Evolutionary conservation across 2,797 vertebrate genomes (phyloP).

Genomic region (Myotis myotis): DNA sequence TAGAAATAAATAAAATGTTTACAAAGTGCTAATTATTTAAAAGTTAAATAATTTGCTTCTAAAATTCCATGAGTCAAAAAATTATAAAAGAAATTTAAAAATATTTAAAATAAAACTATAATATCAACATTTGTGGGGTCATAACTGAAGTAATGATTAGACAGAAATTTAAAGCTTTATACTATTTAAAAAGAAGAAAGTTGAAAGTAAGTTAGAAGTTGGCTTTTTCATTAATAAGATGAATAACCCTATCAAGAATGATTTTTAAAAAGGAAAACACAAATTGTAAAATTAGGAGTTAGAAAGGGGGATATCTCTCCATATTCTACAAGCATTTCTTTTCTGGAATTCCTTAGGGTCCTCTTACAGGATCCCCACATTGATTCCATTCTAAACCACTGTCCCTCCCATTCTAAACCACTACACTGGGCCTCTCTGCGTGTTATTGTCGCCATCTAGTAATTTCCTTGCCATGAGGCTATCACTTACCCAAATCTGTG

Average conservation of each 20-base stretch:
- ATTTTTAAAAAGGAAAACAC: neutral
- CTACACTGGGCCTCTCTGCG: neutral
- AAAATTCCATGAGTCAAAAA: neutral
- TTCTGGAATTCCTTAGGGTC: neutral
- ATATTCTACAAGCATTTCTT: neutral
- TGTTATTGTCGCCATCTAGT: neutral
- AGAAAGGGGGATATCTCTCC: neutral
- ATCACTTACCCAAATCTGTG: neutral
- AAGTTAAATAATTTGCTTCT: slow-evolving; percentile 5
- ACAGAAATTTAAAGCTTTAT: neutral
- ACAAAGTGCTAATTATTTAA: neutral
- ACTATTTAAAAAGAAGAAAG: slow-evolving; percentile 9
- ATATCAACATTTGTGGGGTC: neutral
- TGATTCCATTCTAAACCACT: neutral
- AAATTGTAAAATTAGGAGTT: neutral
- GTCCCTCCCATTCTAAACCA: neutral
- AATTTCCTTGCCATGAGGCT: neutral
- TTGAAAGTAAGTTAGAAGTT: slow-evolving; percentile 1
- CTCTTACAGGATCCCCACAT: no score
- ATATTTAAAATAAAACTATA: neutral
- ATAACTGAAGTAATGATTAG: neutral
- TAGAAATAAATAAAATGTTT: slow-evolving; percentile 6
- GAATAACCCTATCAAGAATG: neutral
- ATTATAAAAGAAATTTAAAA: neutral
- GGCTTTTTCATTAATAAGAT: neutral